Evolutionary conservation across 1,140 invertebrate genomes (phyloP), one percentile per base, ranked within the genome.

Genomic region (Heliconius nattereri): DNA sequence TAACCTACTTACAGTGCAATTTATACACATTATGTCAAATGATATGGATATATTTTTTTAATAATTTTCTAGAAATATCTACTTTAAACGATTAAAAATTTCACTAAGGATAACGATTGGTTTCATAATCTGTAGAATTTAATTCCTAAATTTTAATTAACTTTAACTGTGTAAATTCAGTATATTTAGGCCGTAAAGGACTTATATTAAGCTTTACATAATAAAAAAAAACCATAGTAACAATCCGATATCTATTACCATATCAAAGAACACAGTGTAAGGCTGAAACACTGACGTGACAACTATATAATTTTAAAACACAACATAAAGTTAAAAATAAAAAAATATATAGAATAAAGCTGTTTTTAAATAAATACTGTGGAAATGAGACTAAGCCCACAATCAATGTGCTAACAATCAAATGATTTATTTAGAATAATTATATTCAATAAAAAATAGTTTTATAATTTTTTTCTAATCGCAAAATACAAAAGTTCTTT

Each of bases 31-130:
- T 81, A 84, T 76, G 49, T 73, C 71, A 81, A 83, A 84, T 85
- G 87, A 88, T 88, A 88, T 88, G 87, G 83, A 84, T 77, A 84
- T 77, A 73, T 78, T 76, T 81, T 81, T 81, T 83, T 80, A 60
- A 75, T 84, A 73, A 26, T 29, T 66, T 66, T 26, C 23, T 66
- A 66, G 26, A 66, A 16, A 66, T 29, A 66, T 66, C 60, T 66
- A 66, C 20, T 13, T 26, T 60, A 60, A 60, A 60, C n/a, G n/a
- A 52, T 52, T 20, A 52, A 52, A 20, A 52, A 20, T 29, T 66
- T 66, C 5, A 66, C 60, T 60, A 26, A 16, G 16, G 13, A 16
- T 29, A 66, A 66, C 60, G 29, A 29, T 66, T 23, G 54, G 7
- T 66, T 29, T 26, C 9, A 66, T 66, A 29, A 66, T 29, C 8